These are phyloP conservation scores for Phrynocephalus forsythii DNA, from an alignment of 2,797 vertebrate genomes.

Conservation along the genomic window DNA sequence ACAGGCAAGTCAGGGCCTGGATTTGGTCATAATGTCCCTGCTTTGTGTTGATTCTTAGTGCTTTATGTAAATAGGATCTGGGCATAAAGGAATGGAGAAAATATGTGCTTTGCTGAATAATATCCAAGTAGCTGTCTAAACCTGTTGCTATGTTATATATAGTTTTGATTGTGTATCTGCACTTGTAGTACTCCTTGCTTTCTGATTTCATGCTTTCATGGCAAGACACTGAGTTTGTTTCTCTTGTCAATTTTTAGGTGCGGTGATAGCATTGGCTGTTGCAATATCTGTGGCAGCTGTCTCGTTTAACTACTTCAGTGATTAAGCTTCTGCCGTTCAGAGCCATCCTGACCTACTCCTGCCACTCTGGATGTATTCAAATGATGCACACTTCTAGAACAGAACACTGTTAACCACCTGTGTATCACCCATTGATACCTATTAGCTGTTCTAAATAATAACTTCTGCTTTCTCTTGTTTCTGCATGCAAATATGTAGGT, in stretches of 20 bases:
- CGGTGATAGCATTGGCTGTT: constrained; percentile 71
- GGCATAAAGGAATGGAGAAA: background rate
- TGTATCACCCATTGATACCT: constrained; percentile 52
- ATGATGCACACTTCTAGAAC: constrained; percentile 36
- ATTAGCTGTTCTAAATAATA: constrained; percentile 55
- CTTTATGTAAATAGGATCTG: background rate
- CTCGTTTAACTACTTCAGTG: constrained; percentile 82
- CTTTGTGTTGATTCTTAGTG: background rate
- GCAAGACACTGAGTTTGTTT: constrained; percentile 54
- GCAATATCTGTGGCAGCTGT: constrained; percentile 72
- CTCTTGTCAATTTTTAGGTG: constrained; percentile 71
- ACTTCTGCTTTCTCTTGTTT: constrained; percentile 61
- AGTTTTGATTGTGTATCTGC: background rate
- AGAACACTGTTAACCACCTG: constrained; percentile 41
- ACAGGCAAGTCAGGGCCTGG: background rate
- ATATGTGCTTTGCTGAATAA: background rate
- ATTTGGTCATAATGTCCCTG: background rate
- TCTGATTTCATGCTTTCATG: constrained; percentile 5
- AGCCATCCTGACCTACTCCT: constrained; percentile 45
- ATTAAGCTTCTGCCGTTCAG: constrained; percentile 64
- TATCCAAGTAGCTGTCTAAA: background rate
- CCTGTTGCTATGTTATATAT: background rate
- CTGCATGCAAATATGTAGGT: constrained; percentile 48
- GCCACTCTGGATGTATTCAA: constrained; percentile 17
- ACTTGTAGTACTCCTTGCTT: constrained; percentile 19